Evolutionary conservation across 2,113 vertebrate species (phyloP).

Genomic region (Actinemys pallida): DNA sequence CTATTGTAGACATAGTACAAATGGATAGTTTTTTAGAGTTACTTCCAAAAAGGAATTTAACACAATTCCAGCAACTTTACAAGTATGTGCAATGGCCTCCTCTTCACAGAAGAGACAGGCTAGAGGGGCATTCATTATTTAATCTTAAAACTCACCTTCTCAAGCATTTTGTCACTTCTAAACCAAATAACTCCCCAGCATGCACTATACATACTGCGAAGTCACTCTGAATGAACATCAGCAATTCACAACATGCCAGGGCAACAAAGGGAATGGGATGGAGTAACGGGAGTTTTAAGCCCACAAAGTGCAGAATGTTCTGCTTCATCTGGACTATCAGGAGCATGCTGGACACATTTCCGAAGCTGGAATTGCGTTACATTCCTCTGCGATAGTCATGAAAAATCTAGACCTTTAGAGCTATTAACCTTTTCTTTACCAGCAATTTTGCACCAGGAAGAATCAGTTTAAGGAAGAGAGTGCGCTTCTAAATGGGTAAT

Average conservation of each 20-base stretch:
- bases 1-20: background rate
- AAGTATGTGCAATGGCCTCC: background rate
- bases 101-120: background rate
- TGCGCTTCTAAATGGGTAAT: background rate
- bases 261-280: background rate
- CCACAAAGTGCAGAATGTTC: background rate
- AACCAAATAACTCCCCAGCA: accelerated
- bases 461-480: background rate
- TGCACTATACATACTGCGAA: background rate
- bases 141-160: background rate
- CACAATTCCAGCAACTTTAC: background rate
- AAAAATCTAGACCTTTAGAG: background rate
- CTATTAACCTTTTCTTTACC: background rate
- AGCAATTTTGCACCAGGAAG: background rate
- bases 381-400: accelerated
- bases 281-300: background rate
- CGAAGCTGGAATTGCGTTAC: accelerated
- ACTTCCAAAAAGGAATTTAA: background rate
- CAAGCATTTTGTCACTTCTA: background rate
- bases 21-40: accelerated
- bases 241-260: background rate
- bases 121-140: background rate
- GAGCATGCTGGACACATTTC: background rate
- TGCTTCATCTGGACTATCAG: background rate
- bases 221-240: background rate